A percentile compares a stretch with the other conserved stretches of the same genome.
Evolutionary conservation across 2,888 invertebrate species (phyloP).

Genomic region (Apamea crenata): DNA sequence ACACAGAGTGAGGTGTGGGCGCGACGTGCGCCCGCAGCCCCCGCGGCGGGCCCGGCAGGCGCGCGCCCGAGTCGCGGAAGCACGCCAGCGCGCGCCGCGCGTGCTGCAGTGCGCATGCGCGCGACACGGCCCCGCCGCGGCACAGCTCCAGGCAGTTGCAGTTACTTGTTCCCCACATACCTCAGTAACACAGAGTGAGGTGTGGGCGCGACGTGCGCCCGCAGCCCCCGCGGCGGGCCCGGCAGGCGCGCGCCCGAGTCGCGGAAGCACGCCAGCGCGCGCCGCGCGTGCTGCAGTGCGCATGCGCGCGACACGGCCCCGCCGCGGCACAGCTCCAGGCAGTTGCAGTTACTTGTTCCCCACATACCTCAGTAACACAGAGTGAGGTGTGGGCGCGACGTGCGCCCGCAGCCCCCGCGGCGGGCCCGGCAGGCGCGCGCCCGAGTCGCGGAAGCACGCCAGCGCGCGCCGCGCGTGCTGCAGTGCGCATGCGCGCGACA

Average conservation of each 20-base stretch:
- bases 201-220: conserved; percentile 85
- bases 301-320: conserved; percentile 93
- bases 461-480: conserved; percentile 94
- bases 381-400: conserved; percentile 83
- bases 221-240: conserved; percentile 92
- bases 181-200: conserved; percentile 83
- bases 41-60: conserved; percentile 94
- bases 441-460: conserved; percentile 95
- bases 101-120: conserved; percentile 93
- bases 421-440: conserved; percentile 95
- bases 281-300: conserved; percentile 93
- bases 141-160: conserved; percentile 96
- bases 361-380: conserved; percentile 83
- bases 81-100: conserved; percentile 94
- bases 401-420: conserved; percentile 88
- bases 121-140: conserved; percentile 93
- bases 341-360: conserved; percentile 88
- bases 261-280: conserved; percentile 95
- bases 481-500: conserved; percentile 93
- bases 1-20: conserved; percentile 83
- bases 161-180: conserved; percentile 65
- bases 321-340: conserved; percentile 96
- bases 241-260: conserved; percentile 94
- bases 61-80: conserved; percentile 94
- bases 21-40: conserved; percentile 82